phyloP scores from a whole-genome alignment of 2,888 invertebrate genomes.

The Cenopis cana region DNA sequence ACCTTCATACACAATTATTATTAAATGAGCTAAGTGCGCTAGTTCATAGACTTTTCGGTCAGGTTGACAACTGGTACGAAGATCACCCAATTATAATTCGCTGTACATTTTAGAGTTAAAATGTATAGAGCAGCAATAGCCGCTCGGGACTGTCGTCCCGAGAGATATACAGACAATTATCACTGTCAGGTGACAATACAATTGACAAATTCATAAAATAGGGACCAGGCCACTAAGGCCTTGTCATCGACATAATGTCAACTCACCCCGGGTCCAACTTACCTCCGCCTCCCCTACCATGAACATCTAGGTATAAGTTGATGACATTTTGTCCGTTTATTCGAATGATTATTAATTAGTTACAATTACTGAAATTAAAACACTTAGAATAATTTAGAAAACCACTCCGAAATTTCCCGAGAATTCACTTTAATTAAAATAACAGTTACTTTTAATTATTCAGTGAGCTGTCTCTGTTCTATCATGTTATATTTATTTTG shows the following conservation, averaged over 20 bases:
- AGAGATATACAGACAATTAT: no score
- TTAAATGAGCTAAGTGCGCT: neutral
- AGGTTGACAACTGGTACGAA: neutral
- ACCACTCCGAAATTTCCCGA: neutral
- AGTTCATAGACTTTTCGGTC: neutral
- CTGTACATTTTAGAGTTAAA: neutral
- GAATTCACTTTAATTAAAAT: neutral
- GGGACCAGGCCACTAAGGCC: neutral
- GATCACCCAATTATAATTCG: neutral
- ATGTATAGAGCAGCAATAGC: neutral
- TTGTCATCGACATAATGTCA: neutral
- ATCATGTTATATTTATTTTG: neutral
- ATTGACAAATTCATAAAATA: no score
- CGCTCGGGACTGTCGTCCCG: neutral
- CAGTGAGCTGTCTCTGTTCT: neutral
- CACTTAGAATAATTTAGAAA: neutral
- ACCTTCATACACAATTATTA: neutral
- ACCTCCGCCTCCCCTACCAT: slow-evolving; percentile 23
- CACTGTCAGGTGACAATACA: no score
- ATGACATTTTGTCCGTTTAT: neutral
- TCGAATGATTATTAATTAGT: neutral
- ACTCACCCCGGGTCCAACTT: slow-evolving; percentile 9
- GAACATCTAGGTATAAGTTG: slow-evolving; percentile 8
- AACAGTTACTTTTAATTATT: neutral
- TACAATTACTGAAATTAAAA: slow-evolving; percentile 2